Base-by-base conservation (phyloP, 2,113 vertebrate genomes). In the Nothocercus nigrocapillus region DNA sequence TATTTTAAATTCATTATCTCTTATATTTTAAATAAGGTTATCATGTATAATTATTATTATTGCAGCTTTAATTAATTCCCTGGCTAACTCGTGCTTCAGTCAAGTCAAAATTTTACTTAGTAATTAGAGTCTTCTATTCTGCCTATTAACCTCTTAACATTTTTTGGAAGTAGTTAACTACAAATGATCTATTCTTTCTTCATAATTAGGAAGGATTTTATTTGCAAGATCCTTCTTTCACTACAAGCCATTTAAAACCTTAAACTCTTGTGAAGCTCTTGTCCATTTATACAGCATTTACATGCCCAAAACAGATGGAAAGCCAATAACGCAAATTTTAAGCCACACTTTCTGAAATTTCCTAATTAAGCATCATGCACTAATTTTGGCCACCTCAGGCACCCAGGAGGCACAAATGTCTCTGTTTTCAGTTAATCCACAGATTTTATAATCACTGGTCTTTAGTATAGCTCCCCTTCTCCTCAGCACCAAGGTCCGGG, bases 61-160 rank as follows among this genome's bases (percentile, higher is more conserved):
- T 79, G 45, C 62, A 68, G 45, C 62, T 81, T 89, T 94, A 93
- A 90, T 72, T 94, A 91, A 91, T 85, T 94, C 59, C 79, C 70
- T 32, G 61, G 61, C 84, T 94, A 88, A 87, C 83, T 85, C 75
- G 58, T 45, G 59, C 78, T 89, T 94, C 78, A 85, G 40, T 74
- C 49, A 76, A 85, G 75, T 75, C 44, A 84, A 83, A 90, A 81
- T 83, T 93, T 91, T 69, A 89, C n/a, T 92, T 85, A 30, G 16
- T 93, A 94, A 95, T 95, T 94, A 79, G 25, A 45, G 76, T 69
- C 73, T 85, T 63, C 73, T 74, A 22, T 84, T 70, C 78, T 93
- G 63, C 49, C 45, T 81, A 82, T 95, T 90, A 85, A 89, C 72
- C 87, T 94, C 70, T 38, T 90, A 36, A 70, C 68, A 85, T 67